These are phyloP conservation scores for Trachops cirrhosus DNA, from an alignment of 2,797 vertebrate species.

Conservation along the genomic window DNA sequence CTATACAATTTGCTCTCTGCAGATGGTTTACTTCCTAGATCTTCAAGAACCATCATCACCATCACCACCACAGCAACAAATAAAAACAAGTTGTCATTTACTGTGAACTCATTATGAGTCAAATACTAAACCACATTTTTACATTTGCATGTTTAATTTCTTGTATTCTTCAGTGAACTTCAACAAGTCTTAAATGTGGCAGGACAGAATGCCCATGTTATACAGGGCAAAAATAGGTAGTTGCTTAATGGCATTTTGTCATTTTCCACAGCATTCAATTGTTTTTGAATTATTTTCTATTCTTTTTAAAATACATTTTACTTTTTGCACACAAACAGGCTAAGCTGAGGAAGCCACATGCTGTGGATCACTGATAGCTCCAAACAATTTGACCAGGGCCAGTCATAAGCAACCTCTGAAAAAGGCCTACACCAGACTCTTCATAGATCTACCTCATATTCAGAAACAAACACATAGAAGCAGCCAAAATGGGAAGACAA, in stretches of 20 bases:
- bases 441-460: not conserved
- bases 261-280: not conserved
- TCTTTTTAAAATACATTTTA: not conserved
- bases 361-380: not conserved
- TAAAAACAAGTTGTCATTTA: not conserved
- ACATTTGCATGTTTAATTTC: not conserved
- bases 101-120: not conserved
- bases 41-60: not conserved
- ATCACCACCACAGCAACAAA: not conserved
- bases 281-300: not conserved
- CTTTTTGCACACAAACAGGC: not conserved
- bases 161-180: not conserved
- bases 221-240: no score
- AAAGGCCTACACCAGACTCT: not conserved
- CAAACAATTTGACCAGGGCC: not conserved
- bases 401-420: not conserved
- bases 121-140: not conserved
- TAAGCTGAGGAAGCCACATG: not conserved
- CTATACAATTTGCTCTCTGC: not conserved
- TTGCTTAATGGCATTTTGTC: not conserved
- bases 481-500: not conserved
- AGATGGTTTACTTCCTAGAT: not conserved
- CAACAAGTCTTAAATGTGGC: not conserved
- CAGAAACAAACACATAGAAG: not conserved
- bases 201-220: not conserved